These are phyloP conservation scores for Cremastobaeus sp. DNA, from an alignment of 2,888 invertebrate genomes.

Conservation along the genomic window DNA sequence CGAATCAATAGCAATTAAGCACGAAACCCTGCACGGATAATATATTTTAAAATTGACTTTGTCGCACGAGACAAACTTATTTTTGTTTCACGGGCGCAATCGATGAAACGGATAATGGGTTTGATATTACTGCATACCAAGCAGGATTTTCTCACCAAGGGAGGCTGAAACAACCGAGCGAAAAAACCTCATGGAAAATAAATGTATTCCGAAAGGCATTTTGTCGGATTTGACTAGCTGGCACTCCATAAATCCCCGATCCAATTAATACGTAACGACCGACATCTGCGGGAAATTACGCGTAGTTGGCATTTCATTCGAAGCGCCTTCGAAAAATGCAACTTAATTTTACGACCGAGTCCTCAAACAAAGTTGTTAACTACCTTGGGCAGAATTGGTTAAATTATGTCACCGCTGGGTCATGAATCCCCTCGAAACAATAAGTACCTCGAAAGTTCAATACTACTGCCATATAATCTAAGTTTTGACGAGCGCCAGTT, in stretches of 20 bases:
- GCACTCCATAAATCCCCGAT: no score
- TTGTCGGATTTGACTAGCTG: no score
- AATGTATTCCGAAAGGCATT: slow-evolving; percentile 25
- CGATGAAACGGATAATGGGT: slow-evolving; percentile 24
- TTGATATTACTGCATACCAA: slow-evolving; percentile 36
- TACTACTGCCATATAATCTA: slow-evolving; percentile 50
- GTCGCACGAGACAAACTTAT: slow-evolving; percentile 10
- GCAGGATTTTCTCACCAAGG: slow-evolving; percentile 14
- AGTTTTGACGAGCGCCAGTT: slow-evolving; percentile 55
- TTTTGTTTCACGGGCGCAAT: slow-evolving; percentile 21
- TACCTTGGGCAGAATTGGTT: slow-evolving; percentile 45
- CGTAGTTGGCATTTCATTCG: no score
- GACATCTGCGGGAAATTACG: no score
- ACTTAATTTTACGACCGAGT: slow-evolving; percentile 6
- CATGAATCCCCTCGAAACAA: slow-evolving; percentile 47
- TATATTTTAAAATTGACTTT: slow-evolving; percentile 31
- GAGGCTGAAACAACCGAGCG: slow-evolving; percentile 29
- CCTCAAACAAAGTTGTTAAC: slow-evolving; percentile 46
- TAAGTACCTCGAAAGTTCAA: no score
- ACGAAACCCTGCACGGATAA: slow-evolving; percentile 16
- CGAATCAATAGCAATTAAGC: slow-evolving; percentile 34
- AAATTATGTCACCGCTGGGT: slow-evolving; percentile 51
- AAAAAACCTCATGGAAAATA: slow-evolving; percentile 21
- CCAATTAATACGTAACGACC: no score
- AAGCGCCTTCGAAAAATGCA: background rate